A percentile compares a stretch with the other conserved stretches of the same genome.
phyloP scores from a whole-genome alignment of 2,113 vertebrate genomes.

The Marmota flaviventris region DNA sequence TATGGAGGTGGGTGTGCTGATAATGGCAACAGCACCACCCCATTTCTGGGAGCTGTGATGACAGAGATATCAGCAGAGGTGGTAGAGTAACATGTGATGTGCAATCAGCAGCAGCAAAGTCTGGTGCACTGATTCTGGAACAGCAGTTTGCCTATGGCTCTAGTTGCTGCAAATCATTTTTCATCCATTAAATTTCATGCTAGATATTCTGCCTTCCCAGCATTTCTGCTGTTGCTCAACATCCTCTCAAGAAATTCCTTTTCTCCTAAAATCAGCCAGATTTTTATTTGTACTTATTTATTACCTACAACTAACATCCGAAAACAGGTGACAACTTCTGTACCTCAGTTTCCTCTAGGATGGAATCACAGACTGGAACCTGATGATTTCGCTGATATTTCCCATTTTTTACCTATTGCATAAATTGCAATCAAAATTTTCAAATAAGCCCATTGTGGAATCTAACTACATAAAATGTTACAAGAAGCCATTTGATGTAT shows the following conservation, averaged over 20 bases:
- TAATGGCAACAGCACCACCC: neutral
- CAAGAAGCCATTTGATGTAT: neutral
- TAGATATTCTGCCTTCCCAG: neutral
- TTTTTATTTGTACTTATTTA: constrained; percentile 5
- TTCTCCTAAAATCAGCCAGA: neutral
- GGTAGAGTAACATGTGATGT: neutral
- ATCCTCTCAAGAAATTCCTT: neutral
- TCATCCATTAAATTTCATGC: neutral
- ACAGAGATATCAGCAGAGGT: neutral
- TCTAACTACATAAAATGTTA: neutral
- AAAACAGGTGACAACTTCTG: neutral
- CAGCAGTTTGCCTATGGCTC: neutral
- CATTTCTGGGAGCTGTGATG: neutral
- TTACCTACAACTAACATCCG: neutral
- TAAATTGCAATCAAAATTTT: neutral
- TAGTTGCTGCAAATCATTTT: neutral
- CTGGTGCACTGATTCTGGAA: neutral
- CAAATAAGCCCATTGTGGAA: neutral
- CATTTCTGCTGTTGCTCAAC: neutral
- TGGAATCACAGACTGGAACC: neutral
- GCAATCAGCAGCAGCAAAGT: neutral
- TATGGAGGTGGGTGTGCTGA: too few species aligned
- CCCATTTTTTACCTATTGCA: neutral
- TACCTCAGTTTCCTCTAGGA: neutral
- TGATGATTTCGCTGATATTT: neutral